A percentile compares a stretch with the other conserved stretches of the same genome.
Evolutionary conservation across 2,797 vertebrate species (phyloP).

Genomic region (Coendou prehensilis): DNA sequence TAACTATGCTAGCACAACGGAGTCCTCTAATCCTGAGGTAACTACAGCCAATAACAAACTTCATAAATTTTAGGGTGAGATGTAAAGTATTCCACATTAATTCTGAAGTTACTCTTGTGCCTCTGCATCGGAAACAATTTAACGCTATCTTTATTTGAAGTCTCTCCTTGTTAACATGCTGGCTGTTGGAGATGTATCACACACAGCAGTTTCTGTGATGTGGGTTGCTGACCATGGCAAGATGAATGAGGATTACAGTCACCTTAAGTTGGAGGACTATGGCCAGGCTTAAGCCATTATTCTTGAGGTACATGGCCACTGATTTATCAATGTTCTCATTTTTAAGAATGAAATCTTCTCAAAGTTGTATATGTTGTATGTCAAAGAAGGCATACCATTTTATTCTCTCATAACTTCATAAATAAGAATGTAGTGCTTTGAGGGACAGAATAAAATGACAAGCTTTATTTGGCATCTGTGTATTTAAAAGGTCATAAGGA

Average conservation of each 20-base stretch:
- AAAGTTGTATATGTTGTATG: constrained; percentile 60
- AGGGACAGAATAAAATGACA: constrained; percentile 81
- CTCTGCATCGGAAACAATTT: constrained; percentile 58
- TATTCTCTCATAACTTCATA: constrained; percentile 83
- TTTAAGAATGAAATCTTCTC: constrained; percentile 78
- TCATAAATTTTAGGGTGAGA: constrained; percentile 52
- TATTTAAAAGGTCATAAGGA: constrained; percentile 83
- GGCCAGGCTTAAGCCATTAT: constrained; percentile 63
- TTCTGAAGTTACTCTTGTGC: constrained; percentile 35
- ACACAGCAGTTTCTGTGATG: constrained; percentile 69
- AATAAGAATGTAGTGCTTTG: constrained; percentile 85
- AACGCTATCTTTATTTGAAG: constrained; percentile 48
- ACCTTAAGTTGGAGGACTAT: constrained; percentile 43
- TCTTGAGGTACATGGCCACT: constrained; percentile 16
- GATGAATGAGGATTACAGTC: constrained; percentile 61
- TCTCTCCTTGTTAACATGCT: constrained; percentile 57
- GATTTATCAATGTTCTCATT: constrained; percentile 75
- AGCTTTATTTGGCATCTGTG: constrained; percentile 84
- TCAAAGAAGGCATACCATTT: constrained; percentile 75
- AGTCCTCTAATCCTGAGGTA: not conserved
- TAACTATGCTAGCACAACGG: not conserved
- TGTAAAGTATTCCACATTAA: constrained; percentile 37
- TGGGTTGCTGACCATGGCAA: constrained; percentile 63
- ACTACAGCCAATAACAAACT: not conserved
- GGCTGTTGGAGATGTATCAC: constrained; percentile 60